A percentile compares a stretch with the other conserved stretches of the same genome.
Evolutionary conservation across 2,797 vertebrate species (phyloP).

Genomic region (Tinamus major): DNA sequence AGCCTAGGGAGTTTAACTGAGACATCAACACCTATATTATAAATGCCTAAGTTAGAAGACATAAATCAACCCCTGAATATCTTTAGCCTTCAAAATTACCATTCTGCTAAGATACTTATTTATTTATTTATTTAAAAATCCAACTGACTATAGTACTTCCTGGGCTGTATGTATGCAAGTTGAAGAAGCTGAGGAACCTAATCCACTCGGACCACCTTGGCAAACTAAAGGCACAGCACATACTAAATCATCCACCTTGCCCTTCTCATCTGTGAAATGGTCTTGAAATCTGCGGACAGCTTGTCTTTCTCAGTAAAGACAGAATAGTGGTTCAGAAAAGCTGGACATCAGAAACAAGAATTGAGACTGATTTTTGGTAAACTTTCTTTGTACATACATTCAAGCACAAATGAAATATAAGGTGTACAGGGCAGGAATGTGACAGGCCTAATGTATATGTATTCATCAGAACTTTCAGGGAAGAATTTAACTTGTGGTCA

Average conservation of each 20-base stretch:
- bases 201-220: fast-evolving
- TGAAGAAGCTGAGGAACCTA: neutral
- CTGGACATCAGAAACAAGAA: neutral
- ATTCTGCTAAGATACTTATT: neutral
- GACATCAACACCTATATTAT: conserved; percentile 5
- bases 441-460: neutral
- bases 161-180: neutral
- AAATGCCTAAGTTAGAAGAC: neutral
- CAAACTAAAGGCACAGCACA: too few species aligned
- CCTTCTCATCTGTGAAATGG: neutral
- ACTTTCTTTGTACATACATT: neutral
- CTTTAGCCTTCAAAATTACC: neutral
- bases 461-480: neutral
- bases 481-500: neutral
- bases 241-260: fast-evolving
- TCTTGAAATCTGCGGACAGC: neutral
- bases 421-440: neutral
- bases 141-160: neutral
- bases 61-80: conserved; percentile 13
- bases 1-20: conserved; percentile 7
- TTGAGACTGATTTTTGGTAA: neutral
- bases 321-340: neutral
- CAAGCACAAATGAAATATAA: neutral
- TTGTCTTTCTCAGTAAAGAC: fast-evolving
- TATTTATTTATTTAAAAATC: neutral